Percentiles rank a stretch among this genome's conserved stretches.
These are phyloP conservation scores for Polydrusus tereticollis DNA, from an alignment of 2,888 invertebrate species.

Conservation along the genomic window DNA sequence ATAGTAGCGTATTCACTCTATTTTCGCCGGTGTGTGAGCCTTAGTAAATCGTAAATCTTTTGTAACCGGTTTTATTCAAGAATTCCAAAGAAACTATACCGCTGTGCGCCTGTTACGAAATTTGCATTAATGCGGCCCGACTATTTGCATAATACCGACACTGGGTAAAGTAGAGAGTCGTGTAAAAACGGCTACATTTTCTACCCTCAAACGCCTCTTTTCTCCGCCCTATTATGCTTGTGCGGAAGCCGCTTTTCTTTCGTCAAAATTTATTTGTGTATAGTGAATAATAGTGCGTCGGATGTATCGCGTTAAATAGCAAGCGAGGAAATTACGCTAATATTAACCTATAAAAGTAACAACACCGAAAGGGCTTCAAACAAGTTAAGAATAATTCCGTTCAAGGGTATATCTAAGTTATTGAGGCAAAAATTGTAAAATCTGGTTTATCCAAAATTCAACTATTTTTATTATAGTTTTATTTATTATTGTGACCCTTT, in stretches of 20 bases:
- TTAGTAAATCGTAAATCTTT: constrained; percentile 3
- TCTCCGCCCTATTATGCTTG: constrained; percentile 19
- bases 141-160: constrained; percentile 30
- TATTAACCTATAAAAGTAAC: no score
- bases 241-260: constrained; percentile 17
- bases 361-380: no score
- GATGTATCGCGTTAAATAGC: constrained; percentile 10
- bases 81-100: constrained; percentile 12
- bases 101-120: constrained; percentile 7
- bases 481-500: no score
- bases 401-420: no score
- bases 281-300: constrained; percentile 14
- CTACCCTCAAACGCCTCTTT: constrained; percentile 16
- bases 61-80: constrained; percentile 9
- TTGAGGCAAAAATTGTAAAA: no score
- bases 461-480: no score
- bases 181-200: constrained; percentile 33
- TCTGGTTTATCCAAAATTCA: no score
- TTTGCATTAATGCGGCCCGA: constrained; percentile 17
- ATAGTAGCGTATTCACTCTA: no score
- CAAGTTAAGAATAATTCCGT: no score
- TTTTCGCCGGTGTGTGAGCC: not conserved
- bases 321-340: constrained; percentile 27
- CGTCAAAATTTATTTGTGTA: constrained; percentile 12
- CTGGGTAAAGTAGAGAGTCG: constrained; percentile 29